A percentile compares a stretch with the other conserved stretches of the same genome.
Evolutionary conservation across 1,140 invertebrate genomes (phyloP).

Genomic region (Zaprionus ornatus): DNA sequence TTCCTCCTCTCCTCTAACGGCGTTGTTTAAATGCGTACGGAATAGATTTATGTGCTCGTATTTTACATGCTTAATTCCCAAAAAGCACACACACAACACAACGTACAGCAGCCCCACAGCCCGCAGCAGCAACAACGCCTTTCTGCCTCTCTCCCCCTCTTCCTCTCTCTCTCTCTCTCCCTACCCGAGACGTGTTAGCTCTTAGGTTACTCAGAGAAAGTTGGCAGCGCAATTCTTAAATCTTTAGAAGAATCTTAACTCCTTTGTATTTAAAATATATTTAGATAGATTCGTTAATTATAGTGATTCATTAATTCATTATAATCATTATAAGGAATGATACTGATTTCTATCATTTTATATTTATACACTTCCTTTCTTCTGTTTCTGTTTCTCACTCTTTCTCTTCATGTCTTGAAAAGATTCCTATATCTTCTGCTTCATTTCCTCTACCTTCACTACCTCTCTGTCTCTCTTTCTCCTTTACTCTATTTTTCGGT

Average conservation of each 20-base stretch:
- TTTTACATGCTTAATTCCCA: constrained; percentile 77
- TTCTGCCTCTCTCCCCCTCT: neutral
- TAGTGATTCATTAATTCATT: too few relatives aligned
- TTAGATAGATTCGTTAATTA: too few relatives aligned
- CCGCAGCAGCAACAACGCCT: constrained; percentile 20
- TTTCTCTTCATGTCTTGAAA: too few relatives aligned
- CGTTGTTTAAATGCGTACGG: constrained; percentile 72
- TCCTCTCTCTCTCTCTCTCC: neutral
- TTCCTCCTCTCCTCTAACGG: neutral
- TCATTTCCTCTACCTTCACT: too few relatives aligned
- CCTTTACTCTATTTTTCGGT: too few relatives aligned
- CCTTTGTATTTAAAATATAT: too few relatives aligned
- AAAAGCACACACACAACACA: constrained; percentile 27
- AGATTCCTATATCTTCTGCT: too few relatives aligned
- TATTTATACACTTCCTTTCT: too few relatives aligned
- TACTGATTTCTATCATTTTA: too few relatives aligned
- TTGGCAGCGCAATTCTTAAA: neutral
- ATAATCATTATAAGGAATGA: too few relatives aligned
- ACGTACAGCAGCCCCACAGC: constrained; percentile 1
- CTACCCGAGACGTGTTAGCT: neutral
- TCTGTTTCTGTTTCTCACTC: too few relatives aligned
- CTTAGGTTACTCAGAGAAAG: neutral
- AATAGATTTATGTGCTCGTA: constrained; percentile 81
- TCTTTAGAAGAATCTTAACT: neutral
- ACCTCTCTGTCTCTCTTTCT: too few relatives aligned